These are phyloP conservation scores for Lacerta bilineata DNA, from an alignment of 2,797 vertebrate species.

Conservation along the genomic window DNA sequence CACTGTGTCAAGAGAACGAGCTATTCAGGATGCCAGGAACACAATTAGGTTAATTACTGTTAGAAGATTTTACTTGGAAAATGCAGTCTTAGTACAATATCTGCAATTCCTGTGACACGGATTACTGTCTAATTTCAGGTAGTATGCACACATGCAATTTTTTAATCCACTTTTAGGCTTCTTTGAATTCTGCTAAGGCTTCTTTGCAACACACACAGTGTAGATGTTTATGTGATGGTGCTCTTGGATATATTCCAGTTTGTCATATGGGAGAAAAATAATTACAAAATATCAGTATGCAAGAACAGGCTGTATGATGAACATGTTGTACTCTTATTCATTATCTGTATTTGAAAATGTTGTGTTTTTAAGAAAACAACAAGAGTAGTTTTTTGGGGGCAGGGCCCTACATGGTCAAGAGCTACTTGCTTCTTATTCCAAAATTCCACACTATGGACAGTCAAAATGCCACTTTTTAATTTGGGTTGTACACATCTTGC, in stretches of 20 bases:
- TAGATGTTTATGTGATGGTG: neutral
- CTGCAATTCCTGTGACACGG: neutral
- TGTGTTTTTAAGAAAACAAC: conserved; percentile 30
- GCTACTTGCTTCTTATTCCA: conserved; percentile 51
- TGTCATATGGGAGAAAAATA: neutral
- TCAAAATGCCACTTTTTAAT: conserved; percentile 61
- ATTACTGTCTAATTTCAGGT: neutral
- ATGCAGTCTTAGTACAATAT: neutral
- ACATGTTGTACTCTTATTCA: neutral
- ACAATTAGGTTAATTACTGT: conserved; percentile 21
- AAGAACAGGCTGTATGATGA: neutral
- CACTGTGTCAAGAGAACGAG: neutral
- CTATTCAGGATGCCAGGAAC: neutral
- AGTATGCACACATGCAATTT: neutral
- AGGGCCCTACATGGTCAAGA: conserved; percentile 34
- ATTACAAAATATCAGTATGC: neutral
- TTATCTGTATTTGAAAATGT: neutral
- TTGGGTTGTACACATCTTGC: conserved; percentile 43
- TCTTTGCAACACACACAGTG: conserved; percentile 1
- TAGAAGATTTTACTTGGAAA: conserved; percentile 13
- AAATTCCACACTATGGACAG: conserved; percentile 31
- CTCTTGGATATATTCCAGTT: neutral
- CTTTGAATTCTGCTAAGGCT: neutral
- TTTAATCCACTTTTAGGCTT: neutral
- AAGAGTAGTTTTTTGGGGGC: conserved; percentile 3